A percentile compares a stretch with the other conserved stretches of the same genome.
These are phyloP conservation scores for Holotrichia oblita DNA, from an alignment of 1,140 invertebrate species.

Conservation along the genomic window DNA sequence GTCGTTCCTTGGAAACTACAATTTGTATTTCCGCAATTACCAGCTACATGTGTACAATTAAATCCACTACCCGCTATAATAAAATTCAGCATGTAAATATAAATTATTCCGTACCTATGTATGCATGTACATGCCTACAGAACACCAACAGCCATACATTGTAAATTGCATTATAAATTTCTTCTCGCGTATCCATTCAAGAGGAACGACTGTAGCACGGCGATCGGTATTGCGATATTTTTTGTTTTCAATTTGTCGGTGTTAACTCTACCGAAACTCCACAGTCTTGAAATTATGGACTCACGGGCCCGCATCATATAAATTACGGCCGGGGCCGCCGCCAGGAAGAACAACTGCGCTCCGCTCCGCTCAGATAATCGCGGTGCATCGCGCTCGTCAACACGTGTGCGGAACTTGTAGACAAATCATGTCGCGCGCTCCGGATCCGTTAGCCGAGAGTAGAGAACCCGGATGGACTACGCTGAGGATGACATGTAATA, in stretches of 20 bases:
- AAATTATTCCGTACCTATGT: not conserved
- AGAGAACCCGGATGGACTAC: conserved; percentile 14
- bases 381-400: conserved; percentile 20
- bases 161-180: not conserved
- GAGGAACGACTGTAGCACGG: not conserved
- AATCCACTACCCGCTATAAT: not conserved
- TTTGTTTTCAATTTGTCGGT: conserved; percentile 24
- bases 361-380: not conserved
- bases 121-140: no score
- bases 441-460: conserved; percentile 6
- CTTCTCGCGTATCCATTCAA: not conserved
- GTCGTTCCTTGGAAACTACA: not conserved
- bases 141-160: not conserved
- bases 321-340: not conserved
- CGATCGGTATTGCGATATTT: conserved; percentile 1
- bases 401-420: conserved; percentile 29
- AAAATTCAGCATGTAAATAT: not conserved
- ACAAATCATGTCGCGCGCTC: conserved; percentile 15
- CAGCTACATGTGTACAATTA: conserved; percentile 2
- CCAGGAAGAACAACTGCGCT: conserved; percentile 27
- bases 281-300: conserved; percentile 24
- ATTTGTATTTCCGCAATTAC: not conserved
- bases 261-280: conserved; percentile 26
- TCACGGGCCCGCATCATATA: conserved; percentile 20
- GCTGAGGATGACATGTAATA: conserved; percentile 28